A percentile compares a stretch with the other conserved stretches of the same genome.
Evolutionary conservation across 2,113 vertebrate species (phyloP).

Genomic region (Plecturocebus donacophilus): DNA sequence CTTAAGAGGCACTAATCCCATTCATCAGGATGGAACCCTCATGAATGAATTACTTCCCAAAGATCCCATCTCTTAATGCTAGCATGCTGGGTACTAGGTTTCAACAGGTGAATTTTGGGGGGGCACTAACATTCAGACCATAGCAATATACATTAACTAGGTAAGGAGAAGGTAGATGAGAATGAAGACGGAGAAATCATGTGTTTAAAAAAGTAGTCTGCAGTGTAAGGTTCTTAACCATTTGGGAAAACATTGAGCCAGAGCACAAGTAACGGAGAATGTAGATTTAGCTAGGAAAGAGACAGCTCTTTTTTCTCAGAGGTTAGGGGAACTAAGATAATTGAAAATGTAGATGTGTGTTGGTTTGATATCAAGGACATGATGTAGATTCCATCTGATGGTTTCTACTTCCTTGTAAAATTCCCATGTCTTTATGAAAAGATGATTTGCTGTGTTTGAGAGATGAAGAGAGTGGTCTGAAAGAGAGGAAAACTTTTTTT

Average conservation of each 20-base stretch:
- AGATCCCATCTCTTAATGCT: neutral
- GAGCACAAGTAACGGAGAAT: neutral
- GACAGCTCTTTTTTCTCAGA: neutral
- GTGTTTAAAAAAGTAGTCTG: neutral
- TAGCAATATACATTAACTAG: neutral
- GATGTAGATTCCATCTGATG: neutral
- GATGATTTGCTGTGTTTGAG: neutral
- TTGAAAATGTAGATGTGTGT: neutral
- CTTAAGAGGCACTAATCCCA: neutral
- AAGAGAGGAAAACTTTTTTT: neutral
- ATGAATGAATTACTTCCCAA: neutral
- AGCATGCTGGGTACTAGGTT: neutral
- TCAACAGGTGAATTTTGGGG: neutral
- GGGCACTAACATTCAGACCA: neutral
- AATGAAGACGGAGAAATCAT: neutral
- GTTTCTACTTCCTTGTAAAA: neutral
- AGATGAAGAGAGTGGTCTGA: neutral
- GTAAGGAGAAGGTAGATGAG: neutral
- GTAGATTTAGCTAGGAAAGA: neutral
- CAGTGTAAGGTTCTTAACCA: neutral
- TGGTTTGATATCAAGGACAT: constrained; percentile 18
- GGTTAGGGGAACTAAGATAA: neutral
- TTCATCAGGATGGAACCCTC: neutral
- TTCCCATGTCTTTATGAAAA: neutral
- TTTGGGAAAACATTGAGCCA: neutral